Base-by-base conservation (phyloP, 2,113 vertebrate species). In the Petrocephalus zakoni region DNA sequence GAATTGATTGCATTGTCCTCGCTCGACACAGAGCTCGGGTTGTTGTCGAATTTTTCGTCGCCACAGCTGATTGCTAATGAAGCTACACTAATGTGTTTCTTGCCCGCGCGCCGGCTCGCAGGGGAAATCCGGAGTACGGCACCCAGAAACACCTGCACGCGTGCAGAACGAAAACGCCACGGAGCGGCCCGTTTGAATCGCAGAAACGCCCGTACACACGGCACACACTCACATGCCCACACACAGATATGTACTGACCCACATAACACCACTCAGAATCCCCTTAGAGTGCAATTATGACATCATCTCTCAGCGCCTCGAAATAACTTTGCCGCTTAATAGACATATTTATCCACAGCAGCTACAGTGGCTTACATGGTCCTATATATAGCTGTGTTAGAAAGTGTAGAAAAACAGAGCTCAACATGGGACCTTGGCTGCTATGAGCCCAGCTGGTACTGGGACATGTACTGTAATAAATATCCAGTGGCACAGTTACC, bases 211-310 rank as follows among this genome's bases (percentile, higher is more conserved):
- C 52, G 25, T 10, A 58, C 56, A 25, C 49, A 72, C 46, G 17
- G 42, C 86, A 49, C 1, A 87, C 88, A 58, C 64, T 86, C 64
- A 87, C 25, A 88, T 58, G 68, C 52, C 56, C 52, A 82, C 85
- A 89, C 53, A 72, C 29, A 55, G n/a, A 78, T 22, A 42, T 15
- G 21, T 21, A 47, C 68, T 83, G 87, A 83, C 52, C 52, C 75
- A 88, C 10, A 58, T 83, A 88, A 83, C 34, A 49, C 53, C 10
- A 37, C 22, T 88, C 75, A 84, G 37, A 88, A 84, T 82, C 87
- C 55, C 75, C 22, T 52, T 49, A 88, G 87, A 83, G 51, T 42
- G 53, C 22, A 52, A 52, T 19, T 15, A 53, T 37, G 29, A 47
- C 53, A 61, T 61, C 85, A 58, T 58, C 15, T 61, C 34, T 83